These are phyloP conservation scores for Oreochromis mossambicus DNA, from an alignment of 2,797 vertebrate genomes.

Conservation along the genomic window DNA sequence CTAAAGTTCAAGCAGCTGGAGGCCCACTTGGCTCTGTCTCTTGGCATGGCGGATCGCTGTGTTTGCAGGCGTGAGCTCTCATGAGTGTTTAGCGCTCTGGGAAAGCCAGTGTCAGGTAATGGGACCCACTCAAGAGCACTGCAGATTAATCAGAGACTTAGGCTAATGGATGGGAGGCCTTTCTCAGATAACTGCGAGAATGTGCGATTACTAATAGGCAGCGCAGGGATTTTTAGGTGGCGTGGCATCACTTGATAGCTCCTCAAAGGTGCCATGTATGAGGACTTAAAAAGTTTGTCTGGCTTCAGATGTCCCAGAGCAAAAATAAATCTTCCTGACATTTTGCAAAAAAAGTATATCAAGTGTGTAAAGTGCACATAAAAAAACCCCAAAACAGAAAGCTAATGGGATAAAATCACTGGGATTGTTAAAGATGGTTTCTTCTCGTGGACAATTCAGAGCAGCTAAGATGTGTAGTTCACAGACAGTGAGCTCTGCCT, in stretches of 20 bases:
- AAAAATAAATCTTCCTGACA: not conserved
- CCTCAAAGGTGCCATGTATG: constrained; percentile 22
- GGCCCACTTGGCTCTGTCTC: constrained; percentile 53
- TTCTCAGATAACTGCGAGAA: constrained; percentile 41
- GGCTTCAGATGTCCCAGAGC: not conserved
- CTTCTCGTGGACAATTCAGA: not conserved
- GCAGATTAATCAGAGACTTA: constrained; percentile 48
- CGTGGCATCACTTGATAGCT: constrained; percentile 8
- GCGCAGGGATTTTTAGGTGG: constrained; percentile 24
- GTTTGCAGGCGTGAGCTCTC: constrained; percentile 39
- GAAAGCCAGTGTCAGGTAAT: constrained; percentile 60
- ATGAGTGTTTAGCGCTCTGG: constrained; percentile 37
- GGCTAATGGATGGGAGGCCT: constrained; percentile 43
- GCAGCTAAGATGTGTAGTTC: not conserved
- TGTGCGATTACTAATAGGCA: constrained; percentile 17
- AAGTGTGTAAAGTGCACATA: not conserved
- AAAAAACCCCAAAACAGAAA: not conserved
- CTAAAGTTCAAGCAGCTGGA: constrained; percentile 60
- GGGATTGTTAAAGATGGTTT: not conserved
- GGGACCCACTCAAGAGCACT: constrained; percentile 37
- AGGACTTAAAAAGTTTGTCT: constrained; percentile 8
- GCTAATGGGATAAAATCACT: not conserved
- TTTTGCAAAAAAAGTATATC: not conserved
- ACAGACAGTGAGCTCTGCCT: not conserved
- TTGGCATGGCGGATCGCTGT: constrained; percentile 25